Evolutionary conservation across 2,113 vertebrate genomes (phyloP).

Genomic region (Plecotus auritus): DNA sequence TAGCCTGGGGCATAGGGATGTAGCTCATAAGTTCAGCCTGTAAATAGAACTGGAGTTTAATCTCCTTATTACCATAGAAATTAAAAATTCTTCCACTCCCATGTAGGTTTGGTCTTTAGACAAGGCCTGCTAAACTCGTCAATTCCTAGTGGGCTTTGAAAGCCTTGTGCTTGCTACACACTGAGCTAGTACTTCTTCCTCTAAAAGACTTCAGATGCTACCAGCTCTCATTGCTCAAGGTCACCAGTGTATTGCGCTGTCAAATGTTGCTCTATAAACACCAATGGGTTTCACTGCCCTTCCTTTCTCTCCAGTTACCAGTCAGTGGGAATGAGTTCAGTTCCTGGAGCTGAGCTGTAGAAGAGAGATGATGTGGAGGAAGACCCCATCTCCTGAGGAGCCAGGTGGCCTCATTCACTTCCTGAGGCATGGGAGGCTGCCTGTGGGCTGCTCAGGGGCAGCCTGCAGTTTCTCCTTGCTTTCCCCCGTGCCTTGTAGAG

Average conservation of each 20-base stretch:
- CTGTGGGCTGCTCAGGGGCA: not conserved
- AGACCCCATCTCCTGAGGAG: not conserved
- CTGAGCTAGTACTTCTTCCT: not conserved
- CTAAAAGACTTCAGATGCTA: fast-evolving
- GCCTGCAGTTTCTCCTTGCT: not conserved
- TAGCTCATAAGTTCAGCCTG: conserved; percentile 44
- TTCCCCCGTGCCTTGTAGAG: not conserved
- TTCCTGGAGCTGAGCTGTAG: not conserved
- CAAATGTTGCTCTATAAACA: not conserved
- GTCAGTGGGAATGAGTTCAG: not conserved
- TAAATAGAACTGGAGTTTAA: conserved; percentile 63
- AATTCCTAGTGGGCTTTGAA: not conserved
- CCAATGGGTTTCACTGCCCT: not conserved
- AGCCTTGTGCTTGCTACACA: not conserved
- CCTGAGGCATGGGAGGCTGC: no score
- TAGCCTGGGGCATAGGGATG: conserved; percentile 40
- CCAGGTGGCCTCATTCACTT: not conserved
- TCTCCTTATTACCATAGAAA: conserved; percentile 72
- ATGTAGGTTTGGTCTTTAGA: conserved; percentile 53
- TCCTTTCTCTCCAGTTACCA: not conserved
- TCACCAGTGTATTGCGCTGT: not conserved
- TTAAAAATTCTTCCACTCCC: conserved; percentile 63
- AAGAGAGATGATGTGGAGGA: not conserved
- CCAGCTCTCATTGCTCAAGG: not conserved
- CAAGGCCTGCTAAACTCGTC: not conserved